phyloP scores from a whole-genome alignment of 64 coral and sea anemone genomes.

The Exaiptasia diaphana region DNA sequence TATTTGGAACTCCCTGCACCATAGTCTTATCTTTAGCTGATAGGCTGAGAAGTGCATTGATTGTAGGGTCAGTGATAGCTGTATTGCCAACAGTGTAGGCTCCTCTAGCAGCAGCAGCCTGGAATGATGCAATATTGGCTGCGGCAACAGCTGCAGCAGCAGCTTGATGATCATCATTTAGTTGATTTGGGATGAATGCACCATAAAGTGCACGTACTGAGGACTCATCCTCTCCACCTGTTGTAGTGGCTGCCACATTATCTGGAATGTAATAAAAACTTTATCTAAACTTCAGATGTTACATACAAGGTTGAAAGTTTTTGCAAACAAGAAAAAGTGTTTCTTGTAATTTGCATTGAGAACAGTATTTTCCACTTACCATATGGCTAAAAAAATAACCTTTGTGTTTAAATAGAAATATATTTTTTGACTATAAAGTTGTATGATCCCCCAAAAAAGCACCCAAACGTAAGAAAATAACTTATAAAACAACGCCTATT shows the following conservation, averaged over 20 bases:
- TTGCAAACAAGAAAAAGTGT: background rate
- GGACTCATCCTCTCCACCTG: constrained; percentile 64
- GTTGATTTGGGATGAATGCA: constrained; percentile 68
- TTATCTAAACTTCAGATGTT: background rate
- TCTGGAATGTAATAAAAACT: constrained; percentile 25
- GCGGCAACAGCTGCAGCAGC: constrained; percentile 53
- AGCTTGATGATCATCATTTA: constrained; percentile 6
- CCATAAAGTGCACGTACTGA: constrained; percentile 78
- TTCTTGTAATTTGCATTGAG: no score
- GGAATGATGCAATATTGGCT: constrained; percentile 29
- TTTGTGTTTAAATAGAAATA: no score
- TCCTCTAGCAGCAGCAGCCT: constrained; percentile 31
- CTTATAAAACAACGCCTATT: no score
- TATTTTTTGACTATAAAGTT: no score
- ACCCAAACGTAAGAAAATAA: no score
- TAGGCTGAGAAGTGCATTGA: constrained; percentile 85
- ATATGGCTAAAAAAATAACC: no score
- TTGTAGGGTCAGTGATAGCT: constrained; percentile 81
- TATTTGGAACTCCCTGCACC: constrained; percentile 59
- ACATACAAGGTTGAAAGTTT: background rate
- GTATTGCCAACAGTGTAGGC: constrained; percentile 28
- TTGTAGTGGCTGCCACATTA: background rate
- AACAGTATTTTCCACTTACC: no score
- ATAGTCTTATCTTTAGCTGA: constrained; percentile 89
- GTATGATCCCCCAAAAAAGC: no score